These are phyloP conservation scores for Gorsachius magnificus DNA, from an alignment of 2,797 vertebrate genomes.

Conservation along the genomic window DNA sequence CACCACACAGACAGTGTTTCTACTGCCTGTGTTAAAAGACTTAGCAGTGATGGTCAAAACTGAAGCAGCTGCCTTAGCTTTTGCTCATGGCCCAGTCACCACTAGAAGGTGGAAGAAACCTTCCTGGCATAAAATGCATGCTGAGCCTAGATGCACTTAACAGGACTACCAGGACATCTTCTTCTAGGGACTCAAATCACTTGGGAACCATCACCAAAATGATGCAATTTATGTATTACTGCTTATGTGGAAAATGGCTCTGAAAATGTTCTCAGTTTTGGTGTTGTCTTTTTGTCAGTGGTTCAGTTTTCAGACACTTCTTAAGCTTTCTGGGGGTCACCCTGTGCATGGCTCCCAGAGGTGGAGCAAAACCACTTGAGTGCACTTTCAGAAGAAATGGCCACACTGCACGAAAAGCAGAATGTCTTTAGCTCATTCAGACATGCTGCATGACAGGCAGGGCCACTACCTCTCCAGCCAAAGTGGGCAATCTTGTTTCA, in stretches of 20 bases:
- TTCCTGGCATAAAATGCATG: not conserved
- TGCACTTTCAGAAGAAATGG: not conserved
- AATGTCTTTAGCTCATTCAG: not conserved
- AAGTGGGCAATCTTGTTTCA: not conserved
- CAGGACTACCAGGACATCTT: not conserved
- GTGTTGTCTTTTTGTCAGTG: not conserved
- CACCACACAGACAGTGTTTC: not conserved
- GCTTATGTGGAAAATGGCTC: not conserved
- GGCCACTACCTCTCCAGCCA: not conserved
- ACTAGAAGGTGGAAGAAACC: not conserved
- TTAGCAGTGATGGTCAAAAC: not conserved
- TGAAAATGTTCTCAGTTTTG: not conserved
- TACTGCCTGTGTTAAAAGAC: not conserved
- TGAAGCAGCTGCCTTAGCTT: not conserved
- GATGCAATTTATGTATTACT: not conserved
- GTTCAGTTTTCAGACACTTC: not conserved
- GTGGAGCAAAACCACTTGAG: not conserved
- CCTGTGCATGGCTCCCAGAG: not conserved
- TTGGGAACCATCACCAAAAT: not conserved
- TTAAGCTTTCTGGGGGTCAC: not conserved
- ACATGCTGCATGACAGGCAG: not conserved
- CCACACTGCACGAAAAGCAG: not conserved
- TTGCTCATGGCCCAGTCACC: not conserved
- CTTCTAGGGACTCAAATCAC: not conserved
- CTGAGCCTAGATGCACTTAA: not conserved